Base-by-base conservation (phyloP, 2,888 invertebrate genomes). In the Nomada ferruginata region DNA sequence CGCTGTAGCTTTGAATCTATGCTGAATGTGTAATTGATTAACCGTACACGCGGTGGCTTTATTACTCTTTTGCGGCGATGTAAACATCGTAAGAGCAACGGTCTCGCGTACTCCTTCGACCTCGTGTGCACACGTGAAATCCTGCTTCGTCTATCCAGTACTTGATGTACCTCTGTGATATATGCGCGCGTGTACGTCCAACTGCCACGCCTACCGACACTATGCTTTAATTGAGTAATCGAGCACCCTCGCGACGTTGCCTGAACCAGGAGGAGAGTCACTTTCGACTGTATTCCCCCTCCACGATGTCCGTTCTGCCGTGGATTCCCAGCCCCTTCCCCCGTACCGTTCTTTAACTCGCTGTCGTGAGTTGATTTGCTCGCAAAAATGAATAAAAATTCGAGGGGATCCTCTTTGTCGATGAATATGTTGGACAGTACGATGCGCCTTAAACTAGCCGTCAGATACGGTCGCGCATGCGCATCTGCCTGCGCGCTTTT, bases 201-300 rank as follows among this genome's bases (percentile, higher is more conserved):
- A 89, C 89, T 78, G 86, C 90, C 91, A 90, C 91, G 90, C 91
- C 91, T 86, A 91, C 92, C 90, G 91, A 92, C 92, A 91, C 91
- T 89, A 88, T 89, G 89, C 88, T 90, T 92, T 91, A 91, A 91
- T 91, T 91, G 91, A 91, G 91, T 91, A 91, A 91, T 91, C 90
- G 90, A 91, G 91, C 91, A 87, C 90, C 92, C 90, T 91, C 87
- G 91, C 89, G 89, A 89, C 88, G 90, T 89, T 90, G 90, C 90
- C 91, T 86, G 59, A 74, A 69, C 57, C 59, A 29, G 36, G 10
- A 64, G 26, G 29, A 59, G 74, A 70, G 47, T 70, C 80, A 66
- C 63, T 70, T 65, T 18, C 55, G 57, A 80, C 61, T 26, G 18
- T 53, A 42, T 63, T 20, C 60, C 13, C 47, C 63, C 57, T 59